Conservation (phyloP, 2,888 invertebrate species). For the Epirrita christyi region DNA sequence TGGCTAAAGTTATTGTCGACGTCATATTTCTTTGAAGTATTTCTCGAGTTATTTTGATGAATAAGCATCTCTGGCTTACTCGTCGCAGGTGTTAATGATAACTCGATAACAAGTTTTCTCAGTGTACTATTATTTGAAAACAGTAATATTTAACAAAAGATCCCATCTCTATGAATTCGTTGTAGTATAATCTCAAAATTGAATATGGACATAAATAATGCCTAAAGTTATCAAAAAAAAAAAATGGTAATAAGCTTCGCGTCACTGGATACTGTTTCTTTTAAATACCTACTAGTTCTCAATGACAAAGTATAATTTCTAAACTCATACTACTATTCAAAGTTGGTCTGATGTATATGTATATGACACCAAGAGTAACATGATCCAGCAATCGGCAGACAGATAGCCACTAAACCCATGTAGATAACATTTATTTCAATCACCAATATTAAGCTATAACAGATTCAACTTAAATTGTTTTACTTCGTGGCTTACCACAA, state of each 20-base stretch:
- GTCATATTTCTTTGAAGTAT: constrained; percentile 56
- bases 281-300: constrained; percentile 22
- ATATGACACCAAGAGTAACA: constrained; percentile 39
- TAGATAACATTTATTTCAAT: constrained; percentile 29
- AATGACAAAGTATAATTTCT: constrained; percentile 38
- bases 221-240: background rate
- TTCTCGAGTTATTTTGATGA: constrained; percentile 48
- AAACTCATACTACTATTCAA: constrained; percentile 37
- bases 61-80: constrained; percentile 31
- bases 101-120: constrained; percentile 16
- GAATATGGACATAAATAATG: constrained; percentile 1
- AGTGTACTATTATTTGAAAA: background rate
- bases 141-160: background rate
- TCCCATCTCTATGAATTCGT: background rate
- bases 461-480: constrained; percentile 24
- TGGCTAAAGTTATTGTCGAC: constrained; percentile 49
- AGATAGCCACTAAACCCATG: constrained; percentile 26
- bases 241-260: constrained; percentile 1
- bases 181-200: background rate
- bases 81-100: constrained; percentile 31
- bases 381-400: constrained; percentile 37
- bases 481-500: constrained; percentile 31
- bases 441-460: constrained; percentile 35
- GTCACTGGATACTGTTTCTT: constrained; percentile 29
- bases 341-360: constrained; percentile 35